A percentile compares a stretch with the other conserved stretches of the same genome.
phyloP scores from a whole-genome alignment of 1,140 invertebrate genomes.

The Conus betulinus region DNA sequence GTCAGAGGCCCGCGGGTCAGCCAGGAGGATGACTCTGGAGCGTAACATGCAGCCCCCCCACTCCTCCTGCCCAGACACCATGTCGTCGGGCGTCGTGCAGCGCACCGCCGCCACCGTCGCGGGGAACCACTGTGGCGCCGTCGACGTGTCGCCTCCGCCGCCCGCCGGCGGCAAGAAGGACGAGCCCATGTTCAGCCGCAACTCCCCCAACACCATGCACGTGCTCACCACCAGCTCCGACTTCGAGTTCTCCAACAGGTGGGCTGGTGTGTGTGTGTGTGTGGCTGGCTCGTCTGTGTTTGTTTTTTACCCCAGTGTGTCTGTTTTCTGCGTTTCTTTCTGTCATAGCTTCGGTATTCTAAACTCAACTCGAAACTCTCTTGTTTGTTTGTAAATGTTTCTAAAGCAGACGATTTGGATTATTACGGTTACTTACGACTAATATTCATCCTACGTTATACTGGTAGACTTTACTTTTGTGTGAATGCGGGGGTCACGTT shows the following conservation, averaged over 20 bases:
- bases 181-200: slow-evolving; percentile 74
- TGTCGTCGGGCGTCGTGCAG: slow-evolving; percentile 46
- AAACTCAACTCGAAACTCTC: no score
- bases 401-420: no score
- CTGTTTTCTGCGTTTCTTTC: no score
- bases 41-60: slow-evolving; percentile 63
- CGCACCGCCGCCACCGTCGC: slow-evolving; percentile 40
- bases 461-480: no score
- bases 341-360: no score
- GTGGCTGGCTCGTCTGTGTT: no score
- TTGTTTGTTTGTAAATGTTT: no score
- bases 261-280: background rate
- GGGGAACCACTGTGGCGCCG: slow-evolving; percentile 34
- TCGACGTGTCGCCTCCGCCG: slow-evolving; percentile 40
- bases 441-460: no score
- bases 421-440: no score
- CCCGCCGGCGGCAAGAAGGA: slow-evolving; percentile 57
- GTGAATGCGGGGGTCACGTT: no score
- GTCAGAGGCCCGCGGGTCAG: background rate
- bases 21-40: slow-evolving; percentile 64
- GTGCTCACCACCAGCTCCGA: slow-evolving; percentile 72
- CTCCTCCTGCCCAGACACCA: slow-evolving; percentile 61
- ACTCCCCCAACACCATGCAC: slow-evolving; percentile 73
- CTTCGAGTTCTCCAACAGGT: slow-evolving; percentile 74
- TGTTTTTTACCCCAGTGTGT: no score